These are phyloP conservation scores for Acholoe squamosa DNA, from an alignment of 2,888 invertebrate genomes.

Conservation along the genomic window DNA sequence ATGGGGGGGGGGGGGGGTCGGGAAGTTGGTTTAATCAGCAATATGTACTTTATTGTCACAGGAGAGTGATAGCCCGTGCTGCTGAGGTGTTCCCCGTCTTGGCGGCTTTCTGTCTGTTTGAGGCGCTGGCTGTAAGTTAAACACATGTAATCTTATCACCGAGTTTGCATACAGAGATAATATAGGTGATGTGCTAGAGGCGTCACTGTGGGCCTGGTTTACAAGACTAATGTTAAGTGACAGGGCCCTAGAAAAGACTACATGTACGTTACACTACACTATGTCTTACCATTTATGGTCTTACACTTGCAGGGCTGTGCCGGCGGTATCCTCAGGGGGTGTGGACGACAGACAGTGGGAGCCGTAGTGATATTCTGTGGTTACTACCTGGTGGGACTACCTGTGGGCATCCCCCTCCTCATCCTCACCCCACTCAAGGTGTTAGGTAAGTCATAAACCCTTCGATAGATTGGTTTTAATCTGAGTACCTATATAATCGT, in stretches of 20 bases:
- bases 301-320: constrained; percentile 23
- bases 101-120: constrained; percentile 62
- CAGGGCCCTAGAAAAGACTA: too few species aligned
- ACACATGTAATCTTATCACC: too few species aligned
- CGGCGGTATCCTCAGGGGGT: constrained; percentile 65
- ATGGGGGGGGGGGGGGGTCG: too few species aligned
- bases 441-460: constrained; percentile 63
- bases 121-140: constrained; percentile 66
- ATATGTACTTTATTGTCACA: constrained; percentile 32
- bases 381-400: constrained; percentile 64
- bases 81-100: constrained; percentile 63
- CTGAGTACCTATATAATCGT: too few species aligned
- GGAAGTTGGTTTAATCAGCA: too few species aligned
- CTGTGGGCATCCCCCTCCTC: constrained; percentile 62
- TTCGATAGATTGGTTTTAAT: too few species aligned
- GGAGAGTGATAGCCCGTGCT: constrained; percentile 63
- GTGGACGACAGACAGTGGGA: constrained; percentile 63
- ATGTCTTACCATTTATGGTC: too few species aligned
- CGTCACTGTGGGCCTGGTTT: too few species aligned
- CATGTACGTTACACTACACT: too few species aligned
- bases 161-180: too few species aligned
- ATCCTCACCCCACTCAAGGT: constrained; percentile 59
- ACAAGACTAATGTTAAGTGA: too few species aligned
- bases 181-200: too few species aligned
- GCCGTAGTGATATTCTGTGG: constrained; percentile 62